phyloP scores from a whole-genome alignment of 30 jellyfish, hydroid and myxozoan genomes.

The Hydractinia echinata region DNA sequence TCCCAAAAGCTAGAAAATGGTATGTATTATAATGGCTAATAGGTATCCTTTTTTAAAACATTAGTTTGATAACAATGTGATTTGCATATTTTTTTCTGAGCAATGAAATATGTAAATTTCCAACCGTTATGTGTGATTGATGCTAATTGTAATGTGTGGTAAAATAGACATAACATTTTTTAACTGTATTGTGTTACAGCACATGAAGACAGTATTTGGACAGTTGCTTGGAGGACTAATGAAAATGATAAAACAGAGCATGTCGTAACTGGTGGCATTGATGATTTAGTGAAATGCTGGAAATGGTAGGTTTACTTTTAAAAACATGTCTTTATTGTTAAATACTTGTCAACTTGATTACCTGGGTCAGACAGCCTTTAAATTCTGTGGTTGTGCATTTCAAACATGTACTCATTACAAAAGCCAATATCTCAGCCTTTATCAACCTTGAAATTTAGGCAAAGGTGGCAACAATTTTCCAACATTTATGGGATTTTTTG shows the following conservation, averaged over 20 bases:
- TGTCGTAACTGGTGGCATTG: conserved; percentile 93
- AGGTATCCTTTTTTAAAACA: not conserved
- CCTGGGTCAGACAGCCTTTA: too few relatives aligned
- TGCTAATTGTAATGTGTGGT: not conserved
- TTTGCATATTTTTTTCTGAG: not conserved
- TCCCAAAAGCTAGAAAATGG: conserved; percentile 26
- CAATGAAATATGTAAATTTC: not conserved
- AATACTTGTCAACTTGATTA: too few relatives aligned
- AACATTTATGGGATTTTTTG: too few relatives aligned
- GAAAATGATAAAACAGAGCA: conserved; percentile 88
- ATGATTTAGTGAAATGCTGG: conserved; percentile 93
- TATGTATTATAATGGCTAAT: not conserved
- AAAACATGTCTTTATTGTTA: not conserved
- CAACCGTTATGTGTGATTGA: not conserved
- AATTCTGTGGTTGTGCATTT: too few relatives aligned
- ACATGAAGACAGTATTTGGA: conserved; percentile 97
- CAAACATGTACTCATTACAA: too few relatives aligned
- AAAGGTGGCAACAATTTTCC: too few relatives aligned
- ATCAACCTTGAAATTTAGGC: too few relatives aligned
- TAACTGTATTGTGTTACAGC: conserved; percentile 39
- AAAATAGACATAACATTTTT: not conserved
- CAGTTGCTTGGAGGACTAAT: conserved; percentile 91
- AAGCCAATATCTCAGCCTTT: too few relatives aligned
- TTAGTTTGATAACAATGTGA: not conserved
- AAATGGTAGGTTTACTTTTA: conserved; percentile 54